Evolutionary conservation across 2,797 vertebrate genomes (phyloP), one percentile per base, ranked within the genome.

Genomic region (Lates japonicus): DNA sequence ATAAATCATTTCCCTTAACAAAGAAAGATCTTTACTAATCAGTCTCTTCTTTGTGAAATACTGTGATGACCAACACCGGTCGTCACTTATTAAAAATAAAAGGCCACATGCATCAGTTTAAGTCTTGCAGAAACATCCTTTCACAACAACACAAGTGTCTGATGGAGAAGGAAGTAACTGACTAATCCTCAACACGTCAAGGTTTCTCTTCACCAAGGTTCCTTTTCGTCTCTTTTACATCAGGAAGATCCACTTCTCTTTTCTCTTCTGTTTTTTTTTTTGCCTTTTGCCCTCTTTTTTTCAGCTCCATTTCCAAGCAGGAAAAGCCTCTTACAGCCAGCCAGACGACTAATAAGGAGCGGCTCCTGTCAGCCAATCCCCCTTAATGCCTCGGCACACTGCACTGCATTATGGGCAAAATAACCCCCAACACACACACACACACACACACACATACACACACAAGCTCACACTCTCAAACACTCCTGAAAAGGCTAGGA

Each of bases 321-420:
- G 80, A 89, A 94, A 95, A 95, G 90, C 92, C 88, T 93, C 91
- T 95, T 94, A 91, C 81, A 86, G 88, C 84, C 88, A 92, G 88
- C 86, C 88, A 90, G 93, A 92, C 82, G 88, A 94, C 94, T 94
- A 95, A 95, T 94, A 95, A 95, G 93, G 93, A 92, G 90, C 55
- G 66, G 76, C 82, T 90, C 83, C 86, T 86, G 90, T 92, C 89
- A 81, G 87, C 90, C 91, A 93, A 93, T 93, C 92, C 87, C 81
- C 85, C 87, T 78, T 95, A 94, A 94, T 93, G 84, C 84, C 76
- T 86, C 83, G 73, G 89, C 89, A 90, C 84, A 85, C 86, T 80
- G 92, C 88, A 87, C 86, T 80, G 92, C 88, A 87, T 92, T 87
- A 92, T 86, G 90, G 91, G 87, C 85, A 89, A 90, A 93, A 93